These are phyloP conservation scores for Xestia rhomboidea DNA, from an alignment of 2,888 invertebrate genomes.

Conservation along the genomic window DNA sequence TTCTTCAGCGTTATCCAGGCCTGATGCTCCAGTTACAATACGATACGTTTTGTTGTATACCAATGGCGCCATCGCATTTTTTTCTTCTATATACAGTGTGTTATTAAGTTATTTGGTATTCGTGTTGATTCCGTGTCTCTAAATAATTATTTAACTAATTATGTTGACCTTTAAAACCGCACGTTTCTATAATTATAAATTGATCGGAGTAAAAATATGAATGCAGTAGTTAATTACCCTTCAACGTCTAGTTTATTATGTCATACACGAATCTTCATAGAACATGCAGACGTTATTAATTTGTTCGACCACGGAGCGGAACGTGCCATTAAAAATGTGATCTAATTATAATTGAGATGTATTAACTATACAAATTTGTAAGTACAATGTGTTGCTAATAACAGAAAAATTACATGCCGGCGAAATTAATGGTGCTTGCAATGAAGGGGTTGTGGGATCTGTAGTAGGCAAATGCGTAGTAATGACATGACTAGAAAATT, in stretches of 20 bases:
- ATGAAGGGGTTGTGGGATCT: constrained; percentile 56
- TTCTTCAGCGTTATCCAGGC: constrained; percentile 42
- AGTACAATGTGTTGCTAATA: constrained; percentile 64
- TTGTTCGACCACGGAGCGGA: constrained; percentile 55
- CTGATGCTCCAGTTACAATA: constrained; percentile 43
- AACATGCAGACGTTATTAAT: constrained; percentile 52
- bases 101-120: constrained; percentile 23
- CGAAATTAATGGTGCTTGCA: constrained; percentile 69
- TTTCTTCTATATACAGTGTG: neutral
- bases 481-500: constrained; percentile 44
- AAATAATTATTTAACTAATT: constrained; percentile 7
- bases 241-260: constrained; percentile 58
- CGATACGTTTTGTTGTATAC: constrained; percentile 41
- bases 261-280: constrained; percentile 59
- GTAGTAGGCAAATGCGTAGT: constrained; percentile 29
- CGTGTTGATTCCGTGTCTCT: constrained; percentile 8
- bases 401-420: constrained; percentile 66
- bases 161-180: constrained; percentile 44
- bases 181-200: constrained; percentile 46
- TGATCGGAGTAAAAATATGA: constrained; percentile 25
- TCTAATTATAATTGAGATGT: constrained; percentile 61
- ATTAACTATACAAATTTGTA: constrained; percentile 64
- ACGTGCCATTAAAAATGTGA: constrained; percentile 65
- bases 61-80: neutral
- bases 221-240: constrained; percentile 42